phyloP scores from a whole-genome alignment of 2,797 vertebrate species.

The Pangasius djambal region DNA sequence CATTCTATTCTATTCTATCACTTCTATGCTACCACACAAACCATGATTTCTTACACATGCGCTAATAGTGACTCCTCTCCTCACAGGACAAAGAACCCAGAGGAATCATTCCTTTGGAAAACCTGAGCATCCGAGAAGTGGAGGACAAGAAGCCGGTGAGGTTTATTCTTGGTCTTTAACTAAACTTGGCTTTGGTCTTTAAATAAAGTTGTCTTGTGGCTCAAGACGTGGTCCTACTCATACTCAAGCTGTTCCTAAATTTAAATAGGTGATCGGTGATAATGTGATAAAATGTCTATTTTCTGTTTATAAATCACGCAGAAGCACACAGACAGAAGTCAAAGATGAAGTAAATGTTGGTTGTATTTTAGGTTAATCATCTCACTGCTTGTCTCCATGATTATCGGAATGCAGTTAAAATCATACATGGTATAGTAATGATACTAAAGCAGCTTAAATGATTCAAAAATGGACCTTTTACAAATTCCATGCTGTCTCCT shows the following conservation, averaged over 20 bases:
- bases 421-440: not conserved
- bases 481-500: not conserved
- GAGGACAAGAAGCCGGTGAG: conserved; percentile 96
- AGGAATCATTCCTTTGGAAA: conserved; percentile 95
- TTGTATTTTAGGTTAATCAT: not conserved
- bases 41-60: not conserved
- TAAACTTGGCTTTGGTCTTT: not conserved
- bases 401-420: not conserved
- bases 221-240: not conserved
- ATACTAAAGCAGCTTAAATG: too few species aligned
- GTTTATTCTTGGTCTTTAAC: conserved; percentile 7
- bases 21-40: not conserved
- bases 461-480: not conserved
- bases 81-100: conserved; percentile 94
- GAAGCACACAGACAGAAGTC: not conserved
- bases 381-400: not conserved
- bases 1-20: not conserved
- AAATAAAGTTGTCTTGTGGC: not conserved
- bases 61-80: not conserved
- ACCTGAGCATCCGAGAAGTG: conserved; percentile 93
- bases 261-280: not conserved
- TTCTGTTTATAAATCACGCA: not conserved
- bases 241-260: not conserved
- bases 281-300: not conserved
- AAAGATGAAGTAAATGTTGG: not conserved